Conservation (phyloP, 1,140 invertebrate genomes). For the Battus philenor region DNA sequence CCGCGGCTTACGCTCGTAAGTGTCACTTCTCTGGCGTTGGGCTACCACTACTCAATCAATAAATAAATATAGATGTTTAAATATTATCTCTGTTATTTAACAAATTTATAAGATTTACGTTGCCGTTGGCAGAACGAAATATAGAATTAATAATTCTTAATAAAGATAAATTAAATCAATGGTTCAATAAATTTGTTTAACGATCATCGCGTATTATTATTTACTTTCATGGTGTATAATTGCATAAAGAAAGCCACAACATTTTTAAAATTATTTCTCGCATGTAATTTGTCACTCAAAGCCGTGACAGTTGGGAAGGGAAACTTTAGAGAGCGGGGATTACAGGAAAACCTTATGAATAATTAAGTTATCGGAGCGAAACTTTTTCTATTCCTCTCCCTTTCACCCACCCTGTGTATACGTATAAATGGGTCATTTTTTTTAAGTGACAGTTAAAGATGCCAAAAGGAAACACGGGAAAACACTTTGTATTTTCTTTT, state of each 20-base stretch:
- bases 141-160: too few species aligned
- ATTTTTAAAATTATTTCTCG: slow-evolving; percentile 44
- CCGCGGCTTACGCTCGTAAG: too few species aligned
- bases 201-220: too few species aligned
- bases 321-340: slow-evolving; percentile 41
- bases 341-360: slow-evolving; percentile 62
- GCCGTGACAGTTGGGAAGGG: slow-evolving; percentile 39
- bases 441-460: slow-evolving; percentile 30
- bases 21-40: too few species aligned
- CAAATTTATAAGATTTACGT: too few species aligned
- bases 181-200: too few species aligned
- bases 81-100: too few species aligned
- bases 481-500: slow-evolving; percentile 27
- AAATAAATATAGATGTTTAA: too few species aligned
- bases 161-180: too few species aligned
- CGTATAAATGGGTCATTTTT: slow-evolving; percentile 40
- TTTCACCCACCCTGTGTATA: slow-evolving; percentile 19
- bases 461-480: slow-evolving; percentile 33
- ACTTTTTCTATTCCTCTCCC: slow-evolving; percentile 39
- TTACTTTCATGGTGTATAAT: too few species aligned
- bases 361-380: slow-evolving; percentile 46
- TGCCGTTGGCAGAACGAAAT: too few species aligned
- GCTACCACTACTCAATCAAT: too few species aligned
- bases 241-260: slow-evolving; percentile 29
- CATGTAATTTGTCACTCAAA: slow-evolving; percentile 62